Evolutionary conservation across 2,888 invertebrate genomes (phyloP).

Genomic region (Pecten maximus): DNA sequence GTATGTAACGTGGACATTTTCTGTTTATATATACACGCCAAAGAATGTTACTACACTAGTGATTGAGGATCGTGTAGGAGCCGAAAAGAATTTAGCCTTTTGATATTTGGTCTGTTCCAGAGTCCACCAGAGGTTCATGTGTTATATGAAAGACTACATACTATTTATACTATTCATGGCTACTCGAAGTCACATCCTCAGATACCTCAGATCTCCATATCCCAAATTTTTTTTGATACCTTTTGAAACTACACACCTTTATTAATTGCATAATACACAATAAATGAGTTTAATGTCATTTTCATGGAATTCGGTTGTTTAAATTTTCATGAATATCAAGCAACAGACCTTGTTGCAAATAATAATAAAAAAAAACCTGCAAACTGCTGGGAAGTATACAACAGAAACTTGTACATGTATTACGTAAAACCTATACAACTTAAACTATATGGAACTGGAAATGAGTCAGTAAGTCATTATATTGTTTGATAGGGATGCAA

Average conservation of each 20-base stretch:
- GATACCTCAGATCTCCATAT: not conserved
- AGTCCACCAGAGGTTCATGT: not conserved
- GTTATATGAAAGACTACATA: not conserved
- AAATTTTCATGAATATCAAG: no score
- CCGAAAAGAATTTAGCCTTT: conserved; percentile 6
- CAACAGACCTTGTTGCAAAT: not conserved
- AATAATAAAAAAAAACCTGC: not conserved
- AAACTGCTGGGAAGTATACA: not conserved
- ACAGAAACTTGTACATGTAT: not conserved
- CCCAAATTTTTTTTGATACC: no score
- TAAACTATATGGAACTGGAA: not conserved
- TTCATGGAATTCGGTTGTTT: no score
- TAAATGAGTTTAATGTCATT: no score
- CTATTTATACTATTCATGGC: not conserved
- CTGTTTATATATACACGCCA: not conserved
- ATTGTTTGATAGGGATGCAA: not conserved
- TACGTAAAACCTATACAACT: not conserved
- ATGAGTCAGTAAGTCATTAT: not conserved
- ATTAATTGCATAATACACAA: no score
- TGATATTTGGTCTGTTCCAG: not conserved
- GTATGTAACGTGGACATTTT: not conserved
- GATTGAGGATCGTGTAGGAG: not conserved
- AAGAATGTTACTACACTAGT: not conserved
- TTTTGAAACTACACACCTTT: no score
- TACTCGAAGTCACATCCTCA: not conserved